Evolutionary conservation across 92 coral and sea anemone genomes (phyloP), one percentile per base, ranked within the genome.

Genomic region (Palythoa caribaeorum): DNA sequence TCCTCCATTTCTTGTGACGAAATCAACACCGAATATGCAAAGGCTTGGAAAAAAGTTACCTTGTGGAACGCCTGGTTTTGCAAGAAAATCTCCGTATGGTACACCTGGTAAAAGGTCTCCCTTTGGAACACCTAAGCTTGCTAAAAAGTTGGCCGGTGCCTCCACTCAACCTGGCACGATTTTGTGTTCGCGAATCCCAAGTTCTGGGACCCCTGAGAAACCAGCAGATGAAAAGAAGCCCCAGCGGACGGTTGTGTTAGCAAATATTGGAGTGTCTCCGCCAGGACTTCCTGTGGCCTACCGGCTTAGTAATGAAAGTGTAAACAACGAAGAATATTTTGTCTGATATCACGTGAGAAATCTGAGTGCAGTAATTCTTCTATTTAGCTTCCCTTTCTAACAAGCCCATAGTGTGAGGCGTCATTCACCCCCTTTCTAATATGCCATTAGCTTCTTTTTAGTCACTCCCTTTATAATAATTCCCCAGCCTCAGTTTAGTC

Each of bases 1-100:
- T n/a, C 38, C 80, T 13, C 20, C 48, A 7, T 62, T 62, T 5
- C 36, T 21, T 9, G 15, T 53, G 8, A 76, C 15, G 15, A 76
- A 76, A 48, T 7, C 62, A 76, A 14, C 36, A 17, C 19, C 60
- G 9, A 76, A 36, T 21, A 7, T 73, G 53, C 54, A 1, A 11
- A 50, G 39, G 39, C 52, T 73, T 73, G 80, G 17, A 17, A 77
- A 20, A 53, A 77, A 9, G 1, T 13, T 70, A 2, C 71, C 69
- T 57, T 16, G 68, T 79, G 84, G 52, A 28, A 57, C 84, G 36
- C 84, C 84, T 38, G 51, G 55, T 63, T 38, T 50, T 17, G 47
- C 16, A 16, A 62, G 73, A 47, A 79, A 62, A 14, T 5, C 39
- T 0, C 55, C 57, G 4, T 3, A 3, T 12, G 73, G 73, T 14